Percentiles rank a stretch among this genome's conserved stretches.
These are phyloP conservation scores for Ophioderma brevispina DNA, from an alignment of 35 echinoderm and acorn worm genomes.

Conservation along the genomic window DNA sequence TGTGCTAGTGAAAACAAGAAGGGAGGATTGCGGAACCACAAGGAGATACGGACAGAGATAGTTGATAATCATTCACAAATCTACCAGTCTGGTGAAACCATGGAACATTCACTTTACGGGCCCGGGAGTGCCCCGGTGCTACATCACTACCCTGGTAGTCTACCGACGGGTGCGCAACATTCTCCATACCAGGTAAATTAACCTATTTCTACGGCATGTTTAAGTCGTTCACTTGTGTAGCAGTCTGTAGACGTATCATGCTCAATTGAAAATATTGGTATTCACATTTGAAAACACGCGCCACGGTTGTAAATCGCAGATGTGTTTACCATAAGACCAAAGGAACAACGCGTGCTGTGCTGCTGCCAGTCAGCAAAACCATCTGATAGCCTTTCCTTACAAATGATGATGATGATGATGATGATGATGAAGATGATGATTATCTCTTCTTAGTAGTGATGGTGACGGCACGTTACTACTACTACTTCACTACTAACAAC, in stretches of 20 bases:
- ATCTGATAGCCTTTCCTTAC: neutral
- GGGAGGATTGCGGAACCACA: too few relatives aligned
- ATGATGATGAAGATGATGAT: conserved; percentile 4
- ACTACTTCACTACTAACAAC: too few relatives aligned
- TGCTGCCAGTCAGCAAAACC: neutral
- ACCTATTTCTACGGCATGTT: neutral
- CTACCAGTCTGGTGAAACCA: neutral
- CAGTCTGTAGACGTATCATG: neutral
- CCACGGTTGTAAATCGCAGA: neutral
- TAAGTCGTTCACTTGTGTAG: neutral
- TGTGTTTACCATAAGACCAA: neutral
- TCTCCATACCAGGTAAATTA: conserved; percentile 26
- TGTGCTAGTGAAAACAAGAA: neutral
- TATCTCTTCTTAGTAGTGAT: neutral
- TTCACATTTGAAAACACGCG: conserved; percentile 4
- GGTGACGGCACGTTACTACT: too few relatives aligned
- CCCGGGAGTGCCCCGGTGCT: conserved; percentile 20
- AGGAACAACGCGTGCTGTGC: neutral
- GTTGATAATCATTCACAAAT: neutral
- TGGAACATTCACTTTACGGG: conserved; percentile 43
- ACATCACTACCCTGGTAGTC: conserved; percentile 29
- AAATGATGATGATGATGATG: conserved; percentile 1
- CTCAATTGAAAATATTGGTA: conserved; percentile 7
- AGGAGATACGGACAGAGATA: too few relatives aligned
- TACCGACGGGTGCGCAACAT: conserved; percentile 15